Evolutionary conservation across 2,888 invertebrate species (phyloP).

Genomic region (Protula sp.): DNA sequence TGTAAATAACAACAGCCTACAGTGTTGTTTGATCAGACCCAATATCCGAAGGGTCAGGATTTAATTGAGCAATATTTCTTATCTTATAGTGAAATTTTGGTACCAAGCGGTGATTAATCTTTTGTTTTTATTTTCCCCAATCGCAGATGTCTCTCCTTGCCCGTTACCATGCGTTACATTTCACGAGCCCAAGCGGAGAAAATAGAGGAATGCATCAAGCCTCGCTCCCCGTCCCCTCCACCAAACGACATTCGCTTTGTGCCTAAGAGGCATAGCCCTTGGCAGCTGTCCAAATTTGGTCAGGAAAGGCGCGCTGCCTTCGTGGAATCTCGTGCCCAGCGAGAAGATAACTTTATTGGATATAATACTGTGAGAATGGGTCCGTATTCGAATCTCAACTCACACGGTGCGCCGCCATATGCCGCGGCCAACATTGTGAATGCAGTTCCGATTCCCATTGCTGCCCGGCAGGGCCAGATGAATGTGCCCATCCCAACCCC

Average conservation of each 20-base stretch:
- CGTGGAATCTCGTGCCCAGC: constrained; percentile 6
- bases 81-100: no score
- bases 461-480: not conserved
- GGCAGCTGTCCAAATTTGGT: constrained; percentile 9
- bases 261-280: not conserved
- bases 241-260: no score
- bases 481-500: not conserved
- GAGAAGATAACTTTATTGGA: not conserved
- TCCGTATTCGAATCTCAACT: not conserved
- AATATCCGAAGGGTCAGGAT: no score
- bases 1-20: no score
- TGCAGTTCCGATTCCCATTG: no score
- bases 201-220: constrained; percentile 18
- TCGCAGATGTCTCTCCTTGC: constrained; percentile 91
- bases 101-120: no score
- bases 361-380: not conserved
- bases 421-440: not conserved
- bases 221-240: constrained; percentile 6
- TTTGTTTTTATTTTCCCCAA: no score
- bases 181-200: constrained; percentile 60
- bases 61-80: no score
- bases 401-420: no score
- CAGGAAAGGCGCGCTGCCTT: constrained; percentile 18
- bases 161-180: constrained; percentile 79
- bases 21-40: no score